Evolutionary conservation across 2,113 vertebrate genomes (phyloP).

Genomic region (Podarcis muralis): DNA sequence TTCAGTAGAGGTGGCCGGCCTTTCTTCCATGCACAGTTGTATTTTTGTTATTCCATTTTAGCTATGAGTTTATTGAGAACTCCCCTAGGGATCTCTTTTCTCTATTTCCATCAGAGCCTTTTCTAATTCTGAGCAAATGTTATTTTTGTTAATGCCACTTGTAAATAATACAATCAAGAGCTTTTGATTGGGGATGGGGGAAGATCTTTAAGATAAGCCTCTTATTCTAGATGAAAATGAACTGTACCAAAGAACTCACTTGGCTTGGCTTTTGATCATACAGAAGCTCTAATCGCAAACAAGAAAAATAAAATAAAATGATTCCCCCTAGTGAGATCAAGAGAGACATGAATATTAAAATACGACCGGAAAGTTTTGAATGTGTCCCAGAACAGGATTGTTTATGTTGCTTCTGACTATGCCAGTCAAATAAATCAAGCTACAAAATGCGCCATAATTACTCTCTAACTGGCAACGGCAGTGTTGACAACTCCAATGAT

Average conservation of each 20-base stretch:
- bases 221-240: conserved; percentile 45
- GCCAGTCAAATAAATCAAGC: conserved; percentile 68
- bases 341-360: conserved; percentile 68
- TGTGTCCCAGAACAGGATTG: conserved; percentile 60
- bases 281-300: conserved; percentile 5
- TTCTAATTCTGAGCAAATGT: conserved; percentile 52
- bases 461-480: conserved; percentile 60
- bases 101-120: conserved; percentile 6
- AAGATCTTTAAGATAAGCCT: conserved; percentile 38
- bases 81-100: conserved; percentile 33
- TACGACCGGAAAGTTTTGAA: conserved; percentile 60
- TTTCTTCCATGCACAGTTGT: neutral
- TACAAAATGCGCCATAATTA: conserved; percentile 67
- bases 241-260: conserved; percentile 14
- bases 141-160: conserved; percentile 54
- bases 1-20: neutral
- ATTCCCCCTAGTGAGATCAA: conserved; percentile 46
- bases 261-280: conserved; percentile 30
- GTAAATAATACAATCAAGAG: conserved; percentile 51
- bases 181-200: conserved; percentile 26
- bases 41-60: conserved; percentile 2
- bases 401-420: conserved; percentile 62
- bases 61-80: conserved; percentile 16
- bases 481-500: conserved; percentile 64
- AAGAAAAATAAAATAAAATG: neutral